A percentile compares a stretch with the other conserved stretches of the same genome.
Conservation (phyloP, 2,888 invertebrate species). For the Patella caerulea region DNA sequence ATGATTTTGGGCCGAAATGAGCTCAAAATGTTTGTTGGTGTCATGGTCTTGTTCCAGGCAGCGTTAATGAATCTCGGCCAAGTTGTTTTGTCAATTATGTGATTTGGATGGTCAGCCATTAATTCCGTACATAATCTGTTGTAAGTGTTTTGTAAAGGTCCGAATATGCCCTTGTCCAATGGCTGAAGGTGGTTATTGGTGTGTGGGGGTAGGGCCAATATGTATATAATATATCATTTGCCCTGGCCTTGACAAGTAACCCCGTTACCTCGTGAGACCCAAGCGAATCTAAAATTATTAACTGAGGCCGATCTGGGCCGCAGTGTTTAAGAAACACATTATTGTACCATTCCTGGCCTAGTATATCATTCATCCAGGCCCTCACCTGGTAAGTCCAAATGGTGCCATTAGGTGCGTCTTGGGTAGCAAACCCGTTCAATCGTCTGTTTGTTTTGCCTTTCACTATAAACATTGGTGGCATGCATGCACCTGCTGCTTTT, state of each 20-base stretch:
- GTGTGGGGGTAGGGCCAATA: constrained; percentile 28
- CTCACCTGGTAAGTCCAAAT: not conserved
- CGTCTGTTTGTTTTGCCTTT: constrained; percentile 9
- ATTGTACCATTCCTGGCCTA: not conserved
- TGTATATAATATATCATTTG: constrained; percentile 30
- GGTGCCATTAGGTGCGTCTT: constrained; percentile 14
- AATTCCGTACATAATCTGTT: too few relatives aligned
- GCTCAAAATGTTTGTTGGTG: too few relatives aligned
- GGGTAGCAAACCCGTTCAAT: not conserved
- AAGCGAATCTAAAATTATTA: not conserved
- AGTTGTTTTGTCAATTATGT: too few relatives aligned
- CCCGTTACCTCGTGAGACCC: constrained; percentile 8
- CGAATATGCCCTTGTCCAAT: too few relatives aligned
- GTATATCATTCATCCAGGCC: constrained; percentile 13
- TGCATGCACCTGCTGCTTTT: constrained; percentile 9
- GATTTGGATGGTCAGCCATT: too few relatives aligned
- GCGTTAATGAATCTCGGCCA: too few relatives aligned
- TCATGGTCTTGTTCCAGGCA: too few relatives aligned
- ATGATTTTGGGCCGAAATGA: too few relatives aligned
- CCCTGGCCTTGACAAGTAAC: constrained; percentile 13
- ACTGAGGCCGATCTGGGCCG: too few relatives aligned
- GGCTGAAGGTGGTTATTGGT: too few relatives aligned
- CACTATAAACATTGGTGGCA: not conserved
- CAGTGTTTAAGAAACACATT: not conserved
- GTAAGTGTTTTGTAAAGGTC: too few relatives aligned